A percentile compares a stretch with the other conserved stretches of the same genome.
These are phyloP conservation scores for Ictalurus punctatus DNA, from an alignment of 2,113 vertebrate genomes.

Conservation along the genomic window DNA sequence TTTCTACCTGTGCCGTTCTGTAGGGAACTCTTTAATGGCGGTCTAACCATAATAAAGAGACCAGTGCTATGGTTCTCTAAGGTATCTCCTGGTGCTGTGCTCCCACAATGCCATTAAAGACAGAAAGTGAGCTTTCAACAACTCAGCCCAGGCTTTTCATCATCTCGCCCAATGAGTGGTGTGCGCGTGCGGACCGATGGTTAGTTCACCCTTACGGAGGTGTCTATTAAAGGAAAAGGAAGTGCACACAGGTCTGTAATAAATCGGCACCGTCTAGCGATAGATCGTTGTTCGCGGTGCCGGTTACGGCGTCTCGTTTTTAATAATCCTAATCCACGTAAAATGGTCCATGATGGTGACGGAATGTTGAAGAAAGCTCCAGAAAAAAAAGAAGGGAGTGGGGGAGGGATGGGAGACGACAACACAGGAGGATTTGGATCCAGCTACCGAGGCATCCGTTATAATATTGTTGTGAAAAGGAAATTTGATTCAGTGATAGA, in stretches of 20 bases:
- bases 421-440: neutral
- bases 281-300: neutral
- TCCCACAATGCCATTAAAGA: constrained; percentile 46
- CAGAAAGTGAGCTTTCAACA: constrained; percentile 61
- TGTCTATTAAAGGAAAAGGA: constrained; percentile 38
- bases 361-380: constrained; percentile 33
- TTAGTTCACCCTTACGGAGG: constrained; percentile 60
- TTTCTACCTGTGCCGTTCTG: constrained; percentile 30
- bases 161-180: constrained; percentile 59
- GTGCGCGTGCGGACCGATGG: constrained; percentile 57
- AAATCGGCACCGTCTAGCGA: constrained; percentile 45
- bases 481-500: constrained; percentile 41
- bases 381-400: neutral
- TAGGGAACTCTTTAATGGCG: constrained; percentile 36
- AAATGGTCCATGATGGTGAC: neutral
- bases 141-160: constrained; percentile 67
- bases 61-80: constrained; percentile 23
- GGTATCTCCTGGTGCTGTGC: constrained; percentile 24
- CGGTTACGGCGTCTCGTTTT: neutral
- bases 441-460: constrained; percentile 32
- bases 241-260: constrained; percentile 46
- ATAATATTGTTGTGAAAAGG: constrained; percentile 46
- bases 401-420: neutral
- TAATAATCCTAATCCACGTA: constrained; percentile 3
- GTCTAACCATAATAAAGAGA: constrained; percentile 48